Evolutionary conservation across 2,888 invertebrate species (phyloP).

Genomic region (Tricholauxania praeusta): DNA sequence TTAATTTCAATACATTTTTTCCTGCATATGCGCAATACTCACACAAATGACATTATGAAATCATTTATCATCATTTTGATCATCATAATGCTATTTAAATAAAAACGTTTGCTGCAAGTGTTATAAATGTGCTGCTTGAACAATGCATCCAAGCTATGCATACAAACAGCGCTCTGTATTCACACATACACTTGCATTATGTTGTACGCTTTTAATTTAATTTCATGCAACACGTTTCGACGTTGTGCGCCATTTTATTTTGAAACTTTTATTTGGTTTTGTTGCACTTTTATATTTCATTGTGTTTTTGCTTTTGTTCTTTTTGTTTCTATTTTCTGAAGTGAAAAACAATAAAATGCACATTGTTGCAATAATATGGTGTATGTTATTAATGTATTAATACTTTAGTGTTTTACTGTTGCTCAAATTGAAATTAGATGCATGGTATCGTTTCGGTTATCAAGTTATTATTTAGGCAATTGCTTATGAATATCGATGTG

Average conservation of each 20-base stretch:
- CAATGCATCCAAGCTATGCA: too few species aligned
- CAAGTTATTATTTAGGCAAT: too few species aligned
- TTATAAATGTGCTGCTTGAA: too few species aligned
- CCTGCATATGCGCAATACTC: too few species aligned
- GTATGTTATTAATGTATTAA: not conserved
- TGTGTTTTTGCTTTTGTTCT: not conserved
- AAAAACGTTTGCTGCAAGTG: not conserved
- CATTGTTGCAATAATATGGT: not conserved
- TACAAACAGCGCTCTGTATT: too few species aligned
- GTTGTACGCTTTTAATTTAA: not conserved
- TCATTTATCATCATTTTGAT: conserved; percentile 2
- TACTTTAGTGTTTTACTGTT: not conserved
- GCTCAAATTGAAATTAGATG: not conserved
- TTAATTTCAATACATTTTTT: too few species aligned
- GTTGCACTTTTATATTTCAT: not conserved
- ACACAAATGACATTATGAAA: too few species aligned
- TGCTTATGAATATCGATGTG: too few species aligned
- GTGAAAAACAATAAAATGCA: conserved; percentile 9
- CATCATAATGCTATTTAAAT: conserved; percentile 4
- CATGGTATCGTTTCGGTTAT: too few species aligned
- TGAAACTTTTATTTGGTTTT: not conserved
- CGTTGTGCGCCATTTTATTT: not conserved
- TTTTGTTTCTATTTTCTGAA: not conserved
- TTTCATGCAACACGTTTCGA: not conserved
- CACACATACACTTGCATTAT: too few species aligned